These are phyloP conservation scores for Arenaria interpres DNA, from an alignment of 2,113 vertebrate species.

Conservation along the genomic window DNA sequence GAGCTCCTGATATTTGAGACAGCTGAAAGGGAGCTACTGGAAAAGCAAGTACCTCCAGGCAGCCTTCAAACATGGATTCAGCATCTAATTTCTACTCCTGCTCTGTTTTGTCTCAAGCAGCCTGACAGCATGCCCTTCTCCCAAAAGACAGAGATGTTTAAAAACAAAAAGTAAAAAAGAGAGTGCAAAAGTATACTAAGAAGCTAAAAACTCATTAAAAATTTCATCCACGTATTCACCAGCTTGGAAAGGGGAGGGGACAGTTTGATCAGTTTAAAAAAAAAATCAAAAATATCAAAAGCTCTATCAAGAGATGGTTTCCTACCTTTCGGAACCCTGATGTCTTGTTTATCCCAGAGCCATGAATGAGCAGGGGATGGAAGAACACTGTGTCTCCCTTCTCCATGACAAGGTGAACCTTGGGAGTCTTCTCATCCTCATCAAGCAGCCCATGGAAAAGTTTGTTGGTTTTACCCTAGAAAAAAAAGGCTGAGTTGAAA, in stretches of 20 bases:
- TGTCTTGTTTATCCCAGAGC: background rate
- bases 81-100: background rate
- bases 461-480: slow-evolving; percentile 83
- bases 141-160: background rate
- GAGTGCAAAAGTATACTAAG: background rate
- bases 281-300: background rate
- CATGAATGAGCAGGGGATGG: slow-evolving; percentile 55
- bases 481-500: background rate
- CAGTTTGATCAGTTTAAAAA: background rate
- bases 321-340: background rate
- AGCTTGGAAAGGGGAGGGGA: background rate
- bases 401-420: slow-evolving; percentile 82
- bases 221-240: background rate
- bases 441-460: slow-evolving; percentile 79
- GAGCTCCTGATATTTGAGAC: background rate
- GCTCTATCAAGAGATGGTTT: background rate
- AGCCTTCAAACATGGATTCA: background rate
- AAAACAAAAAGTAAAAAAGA: background rate
- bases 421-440: slow-evolving; percentile 59
- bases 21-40: background rate
- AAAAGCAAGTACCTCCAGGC: background rate
- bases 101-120: background rate
- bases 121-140: background rate
- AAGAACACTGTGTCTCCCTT: slow-evolving; percentile 89
- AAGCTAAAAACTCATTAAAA: background rate